Evolutionary conservation across 2,888 invertebrate genomes (phyloP).

Genomic region (Ormyrus pomaceus): DNA sequence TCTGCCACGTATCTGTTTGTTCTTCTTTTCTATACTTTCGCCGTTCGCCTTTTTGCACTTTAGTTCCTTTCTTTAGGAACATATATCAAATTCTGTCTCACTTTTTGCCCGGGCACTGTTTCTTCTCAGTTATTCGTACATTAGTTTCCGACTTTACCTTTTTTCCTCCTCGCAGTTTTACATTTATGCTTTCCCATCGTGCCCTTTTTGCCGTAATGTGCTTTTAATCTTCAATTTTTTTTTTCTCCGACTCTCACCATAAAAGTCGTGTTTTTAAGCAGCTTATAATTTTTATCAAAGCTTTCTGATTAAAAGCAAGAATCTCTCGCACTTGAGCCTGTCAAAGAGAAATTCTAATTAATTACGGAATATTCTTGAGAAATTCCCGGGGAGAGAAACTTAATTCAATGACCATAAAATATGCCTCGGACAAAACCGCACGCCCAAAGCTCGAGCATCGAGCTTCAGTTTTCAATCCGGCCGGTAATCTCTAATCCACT

Average conservation of each 20-base stretch:
- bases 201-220: no score
- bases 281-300: no score
- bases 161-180: slow-evolving; percentile 3
- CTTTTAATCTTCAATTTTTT: no score
- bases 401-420: neutral
- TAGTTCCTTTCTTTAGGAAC: slow-evolving; percentile 14
- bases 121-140: slow-evolving; percentile 25
- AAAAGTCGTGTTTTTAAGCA: no score
- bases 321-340: no score
- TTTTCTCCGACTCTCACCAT: neutral
- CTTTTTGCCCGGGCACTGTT: slow-evolving; percentile 12
- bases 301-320: no score
- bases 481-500: no score
- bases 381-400: neutral
- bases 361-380: no score
- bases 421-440: no score
- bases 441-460: no score
- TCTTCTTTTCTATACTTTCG: slow-evolving; percentile 1
- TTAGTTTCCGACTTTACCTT: slow-evolving; percentile 35
- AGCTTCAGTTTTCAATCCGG: no score
- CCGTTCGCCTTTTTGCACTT: neutral
- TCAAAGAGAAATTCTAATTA: no score
- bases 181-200: neutral
- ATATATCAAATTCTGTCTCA: slow-evolving; percentile 36
- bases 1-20: slow-evolving; percentile 8